Evolutionary conservation across 2,797 vertebrate genomes (phyloP), one percentile per base, ranked within the genome.

Genomic region (Enteromius thamalakanensis): DNA sequence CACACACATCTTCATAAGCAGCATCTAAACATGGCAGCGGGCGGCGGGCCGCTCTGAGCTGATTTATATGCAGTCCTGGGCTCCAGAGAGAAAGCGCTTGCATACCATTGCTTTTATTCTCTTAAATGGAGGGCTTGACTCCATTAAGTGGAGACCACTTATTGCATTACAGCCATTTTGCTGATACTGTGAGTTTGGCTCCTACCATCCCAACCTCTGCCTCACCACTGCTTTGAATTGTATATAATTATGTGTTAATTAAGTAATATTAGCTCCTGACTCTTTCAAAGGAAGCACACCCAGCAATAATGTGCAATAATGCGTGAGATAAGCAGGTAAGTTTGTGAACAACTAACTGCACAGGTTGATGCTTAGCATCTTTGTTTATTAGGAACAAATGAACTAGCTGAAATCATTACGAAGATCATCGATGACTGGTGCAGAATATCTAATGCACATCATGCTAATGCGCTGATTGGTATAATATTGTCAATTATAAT

Each of bases 81-180:
- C 91, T 91, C 91, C 90, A 53, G 65, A 94, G 90, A 90, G 92
- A 93, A 90, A 90, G 92, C 85, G 91, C 90, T 87, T 91, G 90
- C 88, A 89, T 90, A 90, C 91, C 82, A 85, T 90, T 91, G 90
- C 89, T 84, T 72, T 90, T 92, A 77, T 90, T 92, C 91, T 91
- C 92, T 92, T 92, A 93, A 95, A 95, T 90, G 91, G 90, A 92
- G 89, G 80, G 91, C 91, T 88, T 90, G 93, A 92, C 92, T 95
- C 92, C 91, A 93, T 94, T 94, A 94, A 91, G 88, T 91, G 89
- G 88, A 85, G 89, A 93, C 90, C 90, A 92, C 93, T 94, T 93
- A 92, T 93, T 93, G 92, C 92, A 92, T 94, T 92, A 93, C 77
- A 87, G 90, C 89, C 91, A 90, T 90, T 95, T 90, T 85, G 86